Base-by-base conservation (phyloP, 2,113 vertebrate species). In the Theristicus caerulescens region DNA sequence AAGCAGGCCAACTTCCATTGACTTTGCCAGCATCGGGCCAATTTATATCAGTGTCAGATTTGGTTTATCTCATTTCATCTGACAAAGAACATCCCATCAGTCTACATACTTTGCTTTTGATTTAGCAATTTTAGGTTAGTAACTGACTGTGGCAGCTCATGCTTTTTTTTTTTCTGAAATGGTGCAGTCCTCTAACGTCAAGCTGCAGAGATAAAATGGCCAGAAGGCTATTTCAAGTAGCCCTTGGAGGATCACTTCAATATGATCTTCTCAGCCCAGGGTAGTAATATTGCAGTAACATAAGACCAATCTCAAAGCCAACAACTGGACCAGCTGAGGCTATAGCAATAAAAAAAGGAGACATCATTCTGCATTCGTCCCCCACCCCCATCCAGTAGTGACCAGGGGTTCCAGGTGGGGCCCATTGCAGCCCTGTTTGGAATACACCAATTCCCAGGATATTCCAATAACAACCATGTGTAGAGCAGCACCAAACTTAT, bases 301-400 rank as follows among this genome's bases (percentile, higher is more conserved):
- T 61, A 65, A 83, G 5, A 46, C 17, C 25, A 62, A 7, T 47
- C 38, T 78, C 17, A 55, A 78, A 86, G 38, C 32, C 47, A 55
- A 29, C 17, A 64, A n/a, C 26, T 47, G 29, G 16, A 18, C 20
- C 0, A 0, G 9, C 47, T 88, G 57, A 82, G 64, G 55, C 17
- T 70, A 8, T 3, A 46, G 13, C 15, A 66, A 32, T 47, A 40
- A 83, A 54, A 31, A 42, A 78, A 57, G 10, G 16, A 42, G n/a
- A n/a, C 24, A 19, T 40, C 11, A 34, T 57, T 82, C 19, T 72
- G 14, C 14, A 3, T 61, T 80, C 27, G 14, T 91, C 16, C 16
- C 7, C 55, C 1, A 0, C 2, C 15, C 24, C 8, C 26, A 11
- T 44, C 25, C n/a, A 4, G 0, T 19, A 57, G 24, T 36, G 55